These are phyloP conservation scores for Lasioglossum pauxillum DNA, from an alignment of 2,888 invertebrate species.

Conservation along the genomic window DNA sequence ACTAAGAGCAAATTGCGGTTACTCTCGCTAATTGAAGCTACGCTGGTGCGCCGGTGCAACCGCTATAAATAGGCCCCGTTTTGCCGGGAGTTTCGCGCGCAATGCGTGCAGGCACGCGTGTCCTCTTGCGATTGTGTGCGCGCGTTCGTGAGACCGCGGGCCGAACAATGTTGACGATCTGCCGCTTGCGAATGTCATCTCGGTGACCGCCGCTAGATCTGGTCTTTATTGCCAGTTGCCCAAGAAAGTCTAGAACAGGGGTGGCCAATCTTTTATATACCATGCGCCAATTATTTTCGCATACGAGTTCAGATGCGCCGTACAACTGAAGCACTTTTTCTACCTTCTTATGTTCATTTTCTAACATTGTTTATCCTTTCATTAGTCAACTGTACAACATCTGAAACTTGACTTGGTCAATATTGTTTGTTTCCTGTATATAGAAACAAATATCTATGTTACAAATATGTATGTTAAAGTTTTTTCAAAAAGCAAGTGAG, in stretches of 20 bases:
- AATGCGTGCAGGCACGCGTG: conserved; percentile 65
- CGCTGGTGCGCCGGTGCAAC: conserved; percentile 51
- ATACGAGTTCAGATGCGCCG: no score
- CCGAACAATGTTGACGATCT: not conserved
- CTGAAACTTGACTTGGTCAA: no score
- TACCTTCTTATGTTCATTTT: no score
- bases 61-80: conserved; percentile 71
- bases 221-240: not conserved
- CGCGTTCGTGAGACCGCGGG: conserved; percentile 23
- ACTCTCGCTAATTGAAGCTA: conserved; percentile 68
- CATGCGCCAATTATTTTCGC: no score
- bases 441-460: no score
- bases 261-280: no score
- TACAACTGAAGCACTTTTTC: no score
- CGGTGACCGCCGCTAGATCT: not conserved
- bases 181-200: not conserved
- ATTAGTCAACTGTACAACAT: no score
- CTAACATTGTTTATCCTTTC: no score
- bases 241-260: not conserved
- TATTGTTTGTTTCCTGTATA: no score
- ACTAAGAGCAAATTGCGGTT: conserved; percentile 63
- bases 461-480: no score
- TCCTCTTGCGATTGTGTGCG: conserved; percentile 34
- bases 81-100: conserved; percentile 65
- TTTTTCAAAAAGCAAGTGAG: no score